Percentiles rank a stretch among this genome's conserved stretches.
Evolutionary conservation across 2,888 invertebrate genomes (phyloP).

Genomic region (Gryllus longicercus): DNA sequence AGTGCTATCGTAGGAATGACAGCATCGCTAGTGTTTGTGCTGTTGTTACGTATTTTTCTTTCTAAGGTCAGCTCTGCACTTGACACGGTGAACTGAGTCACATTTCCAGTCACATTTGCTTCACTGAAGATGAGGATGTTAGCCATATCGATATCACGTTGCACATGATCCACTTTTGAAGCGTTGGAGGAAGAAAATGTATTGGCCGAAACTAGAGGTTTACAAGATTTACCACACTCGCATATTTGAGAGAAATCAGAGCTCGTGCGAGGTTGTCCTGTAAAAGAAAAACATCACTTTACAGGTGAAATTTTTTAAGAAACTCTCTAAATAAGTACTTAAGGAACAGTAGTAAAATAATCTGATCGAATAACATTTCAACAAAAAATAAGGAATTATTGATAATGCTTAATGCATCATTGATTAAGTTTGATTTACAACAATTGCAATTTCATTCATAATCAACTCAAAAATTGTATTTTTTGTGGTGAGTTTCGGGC

Average conservation of each 20-base stretch:
- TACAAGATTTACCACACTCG: conserved; percentile 54
- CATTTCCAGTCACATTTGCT: background rate
- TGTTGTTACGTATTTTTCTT: background rate
- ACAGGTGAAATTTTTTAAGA: background rate
- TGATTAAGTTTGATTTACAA: background rate
- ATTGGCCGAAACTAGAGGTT: background rate
- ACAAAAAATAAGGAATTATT: too few relatives aligned
- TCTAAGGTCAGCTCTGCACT: background rate
- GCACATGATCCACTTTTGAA: background rate
- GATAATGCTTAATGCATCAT: too few relatives aligned
- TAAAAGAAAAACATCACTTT: conserved; percentile 21
- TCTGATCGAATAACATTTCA: too few relatives aligned
- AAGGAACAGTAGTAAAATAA: too few relatives aligned
- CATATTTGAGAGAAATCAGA: conserved; percentile 52
- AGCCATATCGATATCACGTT: background rate
- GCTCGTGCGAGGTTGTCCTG: conserved; percentile 42
- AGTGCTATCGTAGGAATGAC: background rate
- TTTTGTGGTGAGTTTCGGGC: too few relatives aligned
- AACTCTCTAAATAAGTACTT: too few relatives aligned
- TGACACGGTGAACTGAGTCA: background rate
- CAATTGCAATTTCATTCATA: background rate
- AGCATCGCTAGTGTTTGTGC: background rate
- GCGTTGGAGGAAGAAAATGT: background rate
- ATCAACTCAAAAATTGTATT: background rate
- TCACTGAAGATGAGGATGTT: background rate